Percentiles rank a stretch among this genome's conserved stretches.
phyloP scores from a whole-genome alignment of 30 jellyfish, hydroid and myxozoan genomes.

The Mastigias papua region DNA sequence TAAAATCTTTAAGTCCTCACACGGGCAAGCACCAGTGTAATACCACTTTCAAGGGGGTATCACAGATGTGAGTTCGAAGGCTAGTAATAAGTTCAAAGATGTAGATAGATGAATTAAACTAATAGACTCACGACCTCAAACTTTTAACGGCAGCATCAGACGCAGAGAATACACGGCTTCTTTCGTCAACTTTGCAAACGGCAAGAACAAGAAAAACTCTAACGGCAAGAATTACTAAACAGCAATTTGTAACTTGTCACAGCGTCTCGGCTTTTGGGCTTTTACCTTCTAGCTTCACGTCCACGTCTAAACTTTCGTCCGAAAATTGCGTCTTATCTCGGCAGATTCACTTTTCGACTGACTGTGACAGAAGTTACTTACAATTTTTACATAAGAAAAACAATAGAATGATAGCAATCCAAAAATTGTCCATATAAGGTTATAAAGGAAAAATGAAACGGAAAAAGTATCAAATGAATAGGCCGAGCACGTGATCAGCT shows the following conservation, averaged over 20 bases:
- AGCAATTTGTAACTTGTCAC: neutral
- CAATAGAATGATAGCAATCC: neutral
- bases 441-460: neutral
- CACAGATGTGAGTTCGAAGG: neutral
- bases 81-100: neutral
- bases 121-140: neutral
- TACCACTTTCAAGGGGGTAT: neutral
- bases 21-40: neutral
- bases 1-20: neutral
- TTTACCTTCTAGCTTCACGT: neutral
- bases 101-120: neutral
- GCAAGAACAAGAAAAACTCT: neutral
- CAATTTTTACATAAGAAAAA: neutral
- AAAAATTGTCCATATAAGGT: neutral
- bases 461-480: neutral
- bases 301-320: neutral
- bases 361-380: neutral
- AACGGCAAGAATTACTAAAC: neutral
- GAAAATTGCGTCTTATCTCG: neutral
- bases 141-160: neutral
- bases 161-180: neutral
- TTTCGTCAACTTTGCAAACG: neutral
- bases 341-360: neutral
- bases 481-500: neutral
- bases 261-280: neutral